Conservation (phyloP, 2,113 vertebrate genomes). For the Pteruthius melanotis region DNA sequence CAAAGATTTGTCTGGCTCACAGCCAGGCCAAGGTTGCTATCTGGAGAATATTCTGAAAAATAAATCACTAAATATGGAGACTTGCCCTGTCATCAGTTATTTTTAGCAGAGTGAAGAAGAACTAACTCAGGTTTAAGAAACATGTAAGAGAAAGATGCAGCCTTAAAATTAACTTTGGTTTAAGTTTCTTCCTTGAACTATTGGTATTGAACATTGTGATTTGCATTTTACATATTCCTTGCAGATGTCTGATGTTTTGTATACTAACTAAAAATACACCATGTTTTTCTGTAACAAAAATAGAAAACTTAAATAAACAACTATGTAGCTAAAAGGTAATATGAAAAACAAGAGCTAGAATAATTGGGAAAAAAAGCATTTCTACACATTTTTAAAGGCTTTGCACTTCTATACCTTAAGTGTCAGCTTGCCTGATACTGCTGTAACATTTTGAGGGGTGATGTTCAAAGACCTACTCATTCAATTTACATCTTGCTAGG, state of each 20-base stretch:
- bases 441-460: neutral
- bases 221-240: neutral
- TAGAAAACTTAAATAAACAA: neutral
- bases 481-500: neutral
- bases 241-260: neutral
- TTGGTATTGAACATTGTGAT: neutral
- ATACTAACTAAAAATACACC: neutral
- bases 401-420: neutral
- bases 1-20: neutral
- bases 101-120: slow-evolving; percentile 5
- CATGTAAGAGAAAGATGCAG: neutral
- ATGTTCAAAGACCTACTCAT: neutral
- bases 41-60: slow-evolving; percentile 14
- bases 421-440: neutral
- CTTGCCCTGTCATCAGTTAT: neutral
- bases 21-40: neutral
- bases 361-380: neutral
- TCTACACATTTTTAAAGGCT: neutral
- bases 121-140: neutral
- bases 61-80: neutral
- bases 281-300: neutral
- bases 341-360: neutral
- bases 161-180: neutral
- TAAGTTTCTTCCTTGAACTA: neutral
- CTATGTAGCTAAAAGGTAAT: neutral